These are phyloP conservation scores for Micrasema minimum DNA, from an alignment of 1,140 invertebrate species.

Conservation along the genomic window DNA sequence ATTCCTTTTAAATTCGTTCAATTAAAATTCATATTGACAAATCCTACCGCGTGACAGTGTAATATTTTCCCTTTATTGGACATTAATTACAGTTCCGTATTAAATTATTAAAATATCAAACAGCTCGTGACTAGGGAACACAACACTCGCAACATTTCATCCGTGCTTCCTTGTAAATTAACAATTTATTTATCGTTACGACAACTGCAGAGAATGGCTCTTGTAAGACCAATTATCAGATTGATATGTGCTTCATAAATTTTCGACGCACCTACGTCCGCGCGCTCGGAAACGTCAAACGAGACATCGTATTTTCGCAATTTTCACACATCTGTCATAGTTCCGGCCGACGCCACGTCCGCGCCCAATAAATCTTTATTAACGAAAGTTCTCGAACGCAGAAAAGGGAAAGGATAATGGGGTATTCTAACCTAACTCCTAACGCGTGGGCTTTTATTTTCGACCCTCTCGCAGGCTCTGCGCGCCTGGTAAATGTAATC, in stretches of 20 bases:
- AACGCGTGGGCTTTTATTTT: constrained; percentile 34
- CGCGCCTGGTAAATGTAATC: constrained; percentile 49
- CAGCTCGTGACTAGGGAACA: constrained; percentile 9
- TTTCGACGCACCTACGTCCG: constrained; percentile 9
- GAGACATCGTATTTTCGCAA: constrained; percentile 31
- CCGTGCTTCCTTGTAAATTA: not conserved
- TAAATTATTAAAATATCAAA: constrained; percentile 23
- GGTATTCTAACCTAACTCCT: no score
- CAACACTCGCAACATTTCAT: constrained; percentile 1
- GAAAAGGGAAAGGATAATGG: constrained; percentile 30
- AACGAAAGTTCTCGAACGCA: constrained; percentile 35
- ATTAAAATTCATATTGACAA: no score
- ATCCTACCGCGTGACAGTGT: no score
- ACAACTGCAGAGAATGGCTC: constrained; percentile 11
- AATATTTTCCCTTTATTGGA: not conserved
- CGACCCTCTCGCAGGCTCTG: constrained; percentile 31
- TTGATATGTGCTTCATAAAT: constrained; percentile 26
- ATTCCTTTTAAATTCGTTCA: no score
- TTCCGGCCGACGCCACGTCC: constrained; percentile 17
- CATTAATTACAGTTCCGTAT: not conserved
- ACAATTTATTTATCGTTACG: constrained; percentile 19
- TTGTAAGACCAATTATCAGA: constrained; percentile 35
- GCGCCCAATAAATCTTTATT: constrained; percentile 39
- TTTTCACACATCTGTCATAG: constrained; percentile 35
- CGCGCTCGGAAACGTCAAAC: constrained; percentile 6